A percentile compares a stretch with the other conserved stretches of the same genome.
Evolutionary conservation across 2,888 invertebrate species (phyloP).

Genomic region (Steromphala cineraria): DNA sequence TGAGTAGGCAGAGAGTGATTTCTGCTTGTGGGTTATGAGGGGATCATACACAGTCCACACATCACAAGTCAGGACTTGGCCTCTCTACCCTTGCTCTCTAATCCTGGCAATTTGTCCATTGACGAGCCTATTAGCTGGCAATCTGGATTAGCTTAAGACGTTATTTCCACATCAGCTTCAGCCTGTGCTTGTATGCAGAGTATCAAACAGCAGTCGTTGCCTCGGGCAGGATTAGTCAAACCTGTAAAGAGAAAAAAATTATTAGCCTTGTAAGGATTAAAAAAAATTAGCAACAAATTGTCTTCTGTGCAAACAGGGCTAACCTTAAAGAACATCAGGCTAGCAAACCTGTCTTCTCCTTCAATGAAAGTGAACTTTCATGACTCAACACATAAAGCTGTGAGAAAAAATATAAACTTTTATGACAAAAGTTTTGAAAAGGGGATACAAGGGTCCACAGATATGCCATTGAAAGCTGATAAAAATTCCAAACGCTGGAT

Average conservation of each 20-base stretch:
- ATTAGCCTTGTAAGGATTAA: not conserved
- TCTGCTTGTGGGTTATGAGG: not conserved
- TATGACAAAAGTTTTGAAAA: no score
- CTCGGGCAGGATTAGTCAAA: not conserved
- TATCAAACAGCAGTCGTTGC: not conserved
- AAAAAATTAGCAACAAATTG: not conserved
- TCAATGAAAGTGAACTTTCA: no score
- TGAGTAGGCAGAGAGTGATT: not conserved
- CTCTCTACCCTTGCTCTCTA: not conserved
- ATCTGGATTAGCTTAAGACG: not conserved
- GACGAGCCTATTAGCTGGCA: constrained; percentile 3
- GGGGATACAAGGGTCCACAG: no score
- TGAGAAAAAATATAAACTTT: no score
- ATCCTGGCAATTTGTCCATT: not conserved
- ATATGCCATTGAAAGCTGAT: no score
- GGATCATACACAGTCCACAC: not conserved
- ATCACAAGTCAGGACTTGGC: not conserved
- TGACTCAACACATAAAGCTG: no score
- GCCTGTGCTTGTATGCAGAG: not conserved
- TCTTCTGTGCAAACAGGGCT: not conserved
- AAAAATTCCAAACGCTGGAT: no score
- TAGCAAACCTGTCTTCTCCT: not conserved
- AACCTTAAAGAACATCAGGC: not conserved
- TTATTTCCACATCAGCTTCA: not conserved
- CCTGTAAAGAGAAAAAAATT: not conserved